Evolutionary conservation across 2,113 vertebrate species (phyloP).

Genomic region (Megaceryle torquata): DNA sequence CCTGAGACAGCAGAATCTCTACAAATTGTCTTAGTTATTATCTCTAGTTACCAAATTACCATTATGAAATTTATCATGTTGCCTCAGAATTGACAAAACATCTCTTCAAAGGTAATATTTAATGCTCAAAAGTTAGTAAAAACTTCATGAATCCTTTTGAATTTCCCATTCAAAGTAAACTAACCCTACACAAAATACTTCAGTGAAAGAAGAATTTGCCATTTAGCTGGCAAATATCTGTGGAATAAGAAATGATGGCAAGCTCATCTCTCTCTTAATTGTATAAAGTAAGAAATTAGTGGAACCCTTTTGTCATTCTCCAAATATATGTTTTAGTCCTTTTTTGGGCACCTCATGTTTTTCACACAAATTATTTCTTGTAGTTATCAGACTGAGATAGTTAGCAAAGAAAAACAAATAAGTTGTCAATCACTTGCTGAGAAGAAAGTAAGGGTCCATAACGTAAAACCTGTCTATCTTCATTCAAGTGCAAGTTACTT

Average conservation of each 20-base stretch:
- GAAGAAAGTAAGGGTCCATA: neutral
- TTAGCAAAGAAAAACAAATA: neutral
- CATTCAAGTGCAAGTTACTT: constrained; percentile 46
- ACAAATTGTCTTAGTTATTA: neutral
- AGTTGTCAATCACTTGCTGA: constrained; percentile 17
- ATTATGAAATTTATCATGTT: neutral
- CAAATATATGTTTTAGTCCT: neutral
- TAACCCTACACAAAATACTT: neutral
- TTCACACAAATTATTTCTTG: neutral
- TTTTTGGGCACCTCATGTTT: neutral
- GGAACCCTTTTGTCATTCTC: neutral
- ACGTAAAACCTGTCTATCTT: neutral
- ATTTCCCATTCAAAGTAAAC: neutral
- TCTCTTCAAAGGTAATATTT: neutral
- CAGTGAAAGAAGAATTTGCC: neutral
- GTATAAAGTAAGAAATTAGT: neutral
- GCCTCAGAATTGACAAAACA: neutral
- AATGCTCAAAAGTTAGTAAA: neutral
- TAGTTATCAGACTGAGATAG: neutral
- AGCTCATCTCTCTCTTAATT: neutral
- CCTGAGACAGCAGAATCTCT: neutral
- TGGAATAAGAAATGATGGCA: neutral
- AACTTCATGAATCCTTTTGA: neutral
- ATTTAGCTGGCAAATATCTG: neutral
- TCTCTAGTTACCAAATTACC: neutral